These are phyloP conservation scores for Cacoxenus indagator DNA, from an alignment of 2,888 invertebrate species.

Conservation along the genomic window DNA sequence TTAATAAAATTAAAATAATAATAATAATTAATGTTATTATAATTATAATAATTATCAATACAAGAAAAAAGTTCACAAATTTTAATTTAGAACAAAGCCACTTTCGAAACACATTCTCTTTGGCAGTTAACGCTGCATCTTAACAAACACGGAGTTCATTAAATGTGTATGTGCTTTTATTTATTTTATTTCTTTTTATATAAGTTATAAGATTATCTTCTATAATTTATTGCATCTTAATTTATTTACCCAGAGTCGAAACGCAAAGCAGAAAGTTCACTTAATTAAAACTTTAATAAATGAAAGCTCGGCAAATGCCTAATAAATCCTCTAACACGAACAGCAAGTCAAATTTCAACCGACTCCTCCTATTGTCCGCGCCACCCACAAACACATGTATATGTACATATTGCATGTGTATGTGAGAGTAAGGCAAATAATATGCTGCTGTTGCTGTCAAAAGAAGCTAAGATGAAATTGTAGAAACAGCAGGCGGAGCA, in stretches of 20 bases:
- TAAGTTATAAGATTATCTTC: not conserved
- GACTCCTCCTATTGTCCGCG: not conserved
- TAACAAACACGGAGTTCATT: not conserved
- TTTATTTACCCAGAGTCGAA: not conserved
- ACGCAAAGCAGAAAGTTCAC: constrained; percentile 1
- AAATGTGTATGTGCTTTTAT: constrained; percentile 9
- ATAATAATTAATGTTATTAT: not conserved
- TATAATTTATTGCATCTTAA: not conserved
- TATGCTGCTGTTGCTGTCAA: constrained; percentile 21
- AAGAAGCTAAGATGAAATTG: constrained; percentile 14
- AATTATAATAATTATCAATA: not conserved
- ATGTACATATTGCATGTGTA: not conserved
- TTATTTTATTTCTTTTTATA: not conserved
- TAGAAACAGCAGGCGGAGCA: not conserved
- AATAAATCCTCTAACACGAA: constrained; percentile 9
- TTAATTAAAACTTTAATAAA: constrained; percentile 20
- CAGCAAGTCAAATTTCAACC: not conserved
- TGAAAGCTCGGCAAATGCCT: constrained; percentile 17
- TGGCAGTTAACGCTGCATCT: not conserved
- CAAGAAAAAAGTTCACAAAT: not conserved
- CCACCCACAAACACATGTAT: not conserved
- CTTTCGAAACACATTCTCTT: not conserved
- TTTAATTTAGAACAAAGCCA: not conserved
- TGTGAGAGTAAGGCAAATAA: constrained; percentile 27
- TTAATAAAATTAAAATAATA: not conserved